A percentile compares a stretch with the other conserved stretches of the same genome.
These are phyloP conservation scores for Arctopsyche grandis DNA, from an alignment of 1,140 invertebrate species.

Conservation along the genomic window DNA sequence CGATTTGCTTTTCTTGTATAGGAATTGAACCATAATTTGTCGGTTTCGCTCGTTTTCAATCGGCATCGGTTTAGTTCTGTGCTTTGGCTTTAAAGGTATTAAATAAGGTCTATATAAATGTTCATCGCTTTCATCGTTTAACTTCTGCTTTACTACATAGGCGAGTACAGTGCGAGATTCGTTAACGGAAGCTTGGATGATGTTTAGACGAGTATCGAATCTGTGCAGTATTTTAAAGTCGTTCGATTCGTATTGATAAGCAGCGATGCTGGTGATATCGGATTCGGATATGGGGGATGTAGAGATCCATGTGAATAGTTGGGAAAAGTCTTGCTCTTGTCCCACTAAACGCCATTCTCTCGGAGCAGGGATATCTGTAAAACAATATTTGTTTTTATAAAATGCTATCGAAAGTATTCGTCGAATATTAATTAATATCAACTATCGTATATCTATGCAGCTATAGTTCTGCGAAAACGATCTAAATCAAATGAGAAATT, in stretches of 20 bases:
- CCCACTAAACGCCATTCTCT: constrained; percentile 81
- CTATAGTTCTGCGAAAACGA: too few species aligned
- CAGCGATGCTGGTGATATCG: constrained; percentile 63
- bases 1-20: constrained; percentile 75
- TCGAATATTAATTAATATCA: too few species aligned
- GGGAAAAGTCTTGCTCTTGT: constrained; percentile 77
- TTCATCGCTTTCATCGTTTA: constrained; percentile 55
- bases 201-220: constrained; percentile 71
- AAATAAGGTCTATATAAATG: constrained; percentile 69
- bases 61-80: constrained; percentile 65
- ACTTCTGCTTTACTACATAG: constrained; percentile 70
- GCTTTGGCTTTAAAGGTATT: constrained; percentile 68
- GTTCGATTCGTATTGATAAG: constrained; percentile 68
- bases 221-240: constrained; percentile 70
- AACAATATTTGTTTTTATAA: constrained; percentile 42
- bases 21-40: constrained; percentile 82
- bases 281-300: constrained; percentile 61
- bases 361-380: constrained; percentile 62
- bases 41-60: constrained; percentile 68
- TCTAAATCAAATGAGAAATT: too few species aligned
- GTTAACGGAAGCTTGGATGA: constrained; percentile 84
- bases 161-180: constrained; percentile 72
- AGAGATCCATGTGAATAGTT: constrained; percentile 76
- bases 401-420: too few species aligned
- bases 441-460: too few species aligned